Conservation (phyloP, 2,797 vertebrate species). For the Botia almorhae region DNA sequence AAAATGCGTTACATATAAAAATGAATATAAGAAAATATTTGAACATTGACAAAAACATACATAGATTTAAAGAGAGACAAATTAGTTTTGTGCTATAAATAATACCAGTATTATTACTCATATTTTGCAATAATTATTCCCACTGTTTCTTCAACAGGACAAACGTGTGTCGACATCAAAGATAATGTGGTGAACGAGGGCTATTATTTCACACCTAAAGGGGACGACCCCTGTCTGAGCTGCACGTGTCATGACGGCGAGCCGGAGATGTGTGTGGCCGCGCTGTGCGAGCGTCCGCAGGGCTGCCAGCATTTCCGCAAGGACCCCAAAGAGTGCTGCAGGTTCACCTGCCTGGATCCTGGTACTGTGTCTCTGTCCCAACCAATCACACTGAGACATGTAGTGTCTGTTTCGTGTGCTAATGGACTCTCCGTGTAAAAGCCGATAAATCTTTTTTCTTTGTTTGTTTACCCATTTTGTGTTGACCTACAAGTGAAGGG, state of each 20-base stretch:
- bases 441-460: background rate
- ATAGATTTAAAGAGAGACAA: no score
- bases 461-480: background rate
- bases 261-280: constrained; percentile 97
- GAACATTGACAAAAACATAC: no score
- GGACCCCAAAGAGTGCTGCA: constrained; percentile 98
- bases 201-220: constrained; percentile 97
- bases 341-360: constrained; percentile 95
- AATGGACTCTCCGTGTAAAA: background rate
- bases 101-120: no score
- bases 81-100: no score
- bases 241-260: constrained; percentile 97
- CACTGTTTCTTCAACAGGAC: constrained; percentile 75
- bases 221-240: constrained; percentile 95
- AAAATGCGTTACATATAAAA: no score
- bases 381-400: background rate
- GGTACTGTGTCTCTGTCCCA: constrained; percentile 74
- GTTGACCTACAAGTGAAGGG: background rate
- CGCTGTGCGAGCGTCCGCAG: constrained; percentile 94
- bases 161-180: constrained; percentile 97
- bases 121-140: background rate
- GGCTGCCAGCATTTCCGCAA: constrained; percentile 94
- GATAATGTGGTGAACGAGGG: constrained; percentile 97
- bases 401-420: background rate
- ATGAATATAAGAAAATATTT: no score